These are phyloP conservation scores for Sebastolobus alascanus DNA, from an alignment of 2,797 vertebrate genomes.

Conservation along the genomic window DNA sequence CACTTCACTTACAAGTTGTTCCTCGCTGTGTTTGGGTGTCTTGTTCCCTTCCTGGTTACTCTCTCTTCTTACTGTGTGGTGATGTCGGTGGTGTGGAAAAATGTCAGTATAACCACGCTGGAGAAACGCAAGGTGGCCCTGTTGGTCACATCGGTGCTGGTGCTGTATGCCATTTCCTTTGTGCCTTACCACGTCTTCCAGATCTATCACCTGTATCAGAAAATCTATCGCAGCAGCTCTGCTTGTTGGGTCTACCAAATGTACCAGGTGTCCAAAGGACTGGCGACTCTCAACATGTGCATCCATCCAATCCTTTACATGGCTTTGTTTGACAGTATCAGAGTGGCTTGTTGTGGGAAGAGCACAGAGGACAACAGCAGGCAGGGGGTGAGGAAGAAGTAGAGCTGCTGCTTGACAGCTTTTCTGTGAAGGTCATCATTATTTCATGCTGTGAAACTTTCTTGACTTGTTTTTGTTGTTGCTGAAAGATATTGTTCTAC, in stretches of 20 bases:
- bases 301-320: conserved; percentile 90
- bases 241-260: conserved; percentile 33
- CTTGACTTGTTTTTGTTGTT: not conserved
- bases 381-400: not conserved
- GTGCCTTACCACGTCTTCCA: conserved; percentile 85
- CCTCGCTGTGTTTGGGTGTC: conserved; percentile 80
- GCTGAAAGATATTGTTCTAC: not conserved
- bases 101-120: conserved; percentile 60
- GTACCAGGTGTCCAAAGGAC: conserved; percentile 84
- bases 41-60: conserved; percentile 87
- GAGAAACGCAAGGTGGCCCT: conserved; percentile 85
- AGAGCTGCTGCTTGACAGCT: not conserved
- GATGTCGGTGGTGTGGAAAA: conserved; percentile 78
- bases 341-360: conserved; percentile 78
- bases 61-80: conserved; percentile 82
- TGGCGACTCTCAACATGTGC: conserved; percentile 89
- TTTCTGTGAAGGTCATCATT: not conserved
- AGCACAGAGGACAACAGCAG: conserved; percentile 35
- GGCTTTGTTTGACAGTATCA: conserved; percentile 83
- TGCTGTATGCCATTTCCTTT: conserved; percentile 86
- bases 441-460: not conserved
- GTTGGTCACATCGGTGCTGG: conserved; percentile 79
- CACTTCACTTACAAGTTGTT: conserved; percentile 80
- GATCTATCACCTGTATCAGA: conserved; percentile 64
- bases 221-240: rapidly evolving